Evolutionary conservation across 2,797 vertebrate genomes (phyloP), one percentile per base, ranked within the genome.

Genomic region (Lophotriccus pileatus): DNA sequence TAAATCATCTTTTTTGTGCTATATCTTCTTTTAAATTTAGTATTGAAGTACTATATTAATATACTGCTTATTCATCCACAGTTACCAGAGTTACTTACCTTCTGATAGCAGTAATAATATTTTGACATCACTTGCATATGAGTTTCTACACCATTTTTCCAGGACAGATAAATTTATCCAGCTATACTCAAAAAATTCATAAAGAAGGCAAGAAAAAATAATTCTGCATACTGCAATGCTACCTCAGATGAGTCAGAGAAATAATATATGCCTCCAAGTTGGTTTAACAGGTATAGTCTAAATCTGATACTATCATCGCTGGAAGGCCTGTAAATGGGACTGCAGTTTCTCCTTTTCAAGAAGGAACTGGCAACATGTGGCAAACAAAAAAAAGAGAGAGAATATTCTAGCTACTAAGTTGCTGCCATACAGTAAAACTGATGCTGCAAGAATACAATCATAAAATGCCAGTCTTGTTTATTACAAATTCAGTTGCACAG

Each of bases 241-340:
- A 73, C 16, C 62, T 81, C 36, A 25, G 18, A 88, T 88, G 83
- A 90, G 58, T 94, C 89, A 96, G 43, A 89, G 73, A 77, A 77
- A 60, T 84, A 94, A 94, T 90, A 78, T 15, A 85, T 84, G 69
- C 69, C 83, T 90, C 46, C 76, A 91, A 89, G 67, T 91, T 76
- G 83, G 73, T 84, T 93, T 86, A 89, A 89, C 76, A 91, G 82
- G 84, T 80, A 96, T 20, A 80, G 79, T 68, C 90, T 72, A 90
- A 90, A 86, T 62, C 76, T 78, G 94, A 95, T 91, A 93, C 25
- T 43, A 94, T 91, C 94, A 56, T 63, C 78, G 85, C 88, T 78
- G 58, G 50, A 86, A 94, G 94, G 85, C 9, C 77, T 86, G 60
- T 69, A 94, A 87, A 81, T 5, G 24, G 58, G 82, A 55, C 73